These are phyloP conservation scores for Ectropis grisescens DNA, from an alignment of 1,140 invertebrate species.

Conservation along the genomic window DNA sequence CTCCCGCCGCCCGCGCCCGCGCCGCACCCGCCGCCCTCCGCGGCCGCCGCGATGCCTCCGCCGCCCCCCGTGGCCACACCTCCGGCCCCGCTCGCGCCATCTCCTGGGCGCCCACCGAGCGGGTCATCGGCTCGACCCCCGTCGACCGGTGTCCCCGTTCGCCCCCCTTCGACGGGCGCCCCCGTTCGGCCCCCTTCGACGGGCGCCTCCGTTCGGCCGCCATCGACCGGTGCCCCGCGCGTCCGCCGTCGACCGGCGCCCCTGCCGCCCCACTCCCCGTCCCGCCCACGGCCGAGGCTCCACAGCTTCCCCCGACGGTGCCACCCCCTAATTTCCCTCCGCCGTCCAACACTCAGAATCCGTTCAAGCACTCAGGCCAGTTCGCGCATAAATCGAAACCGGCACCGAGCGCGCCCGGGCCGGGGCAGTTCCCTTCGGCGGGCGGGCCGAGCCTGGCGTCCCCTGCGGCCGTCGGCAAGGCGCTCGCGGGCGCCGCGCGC, in stretches of 20 bases:
- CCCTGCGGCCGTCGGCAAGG: slow-evolving; percentile 36
- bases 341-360: slow-evolving; percentile 29
- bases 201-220: no score
- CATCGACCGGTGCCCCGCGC: no score
- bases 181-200: no score
- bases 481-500: slow-evolving; percentile 31
- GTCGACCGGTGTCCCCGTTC: no score
- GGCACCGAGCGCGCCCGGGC: slow-evolving; percentile 13
- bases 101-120: no score
- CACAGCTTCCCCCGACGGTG: slow-evolving; percentile 1
- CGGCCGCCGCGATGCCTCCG: slow-evolving; percentile 23
- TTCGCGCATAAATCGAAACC: slow-evolving; percentile 51
- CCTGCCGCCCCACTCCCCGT: slow-evolving; percentile 12
- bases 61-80: slow-evolving; percentile 9
- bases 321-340: slow-evolving; percentile 23
- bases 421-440: slow-evolving; percentile 25
- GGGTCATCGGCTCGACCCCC: no score
- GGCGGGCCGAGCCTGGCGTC: slow-evolving; percentile 26
- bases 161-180: no score
- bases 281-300: neutral
- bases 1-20: no score
- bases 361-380: slow-evolving; percentile 47
- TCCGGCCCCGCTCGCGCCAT: no score
- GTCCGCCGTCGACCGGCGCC: no score
- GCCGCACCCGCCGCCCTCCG: no score